Evolutionary conservation across 2,797 vertebrate species (phyloP).

Genomic region (Bradypodion pumilum): DNA sequence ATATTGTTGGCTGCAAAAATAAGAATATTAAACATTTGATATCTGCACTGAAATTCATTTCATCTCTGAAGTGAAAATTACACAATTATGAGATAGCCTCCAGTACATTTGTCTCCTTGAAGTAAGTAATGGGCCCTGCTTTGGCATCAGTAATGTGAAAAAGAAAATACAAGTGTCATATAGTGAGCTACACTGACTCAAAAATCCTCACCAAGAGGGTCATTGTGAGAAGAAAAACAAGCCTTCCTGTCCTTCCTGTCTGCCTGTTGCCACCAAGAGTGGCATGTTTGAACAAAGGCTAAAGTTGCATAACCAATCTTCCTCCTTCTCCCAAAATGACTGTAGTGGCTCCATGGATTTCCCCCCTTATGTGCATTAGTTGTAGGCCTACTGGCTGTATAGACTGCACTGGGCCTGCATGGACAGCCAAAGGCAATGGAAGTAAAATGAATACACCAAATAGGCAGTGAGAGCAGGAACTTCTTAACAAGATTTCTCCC

Average conservation of each 20-base stretch:
- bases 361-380: not conserved
- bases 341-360: not conserved
- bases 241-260: not conserved
- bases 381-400: not conserved
- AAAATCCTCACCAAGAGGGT: not conserved
- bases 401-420: too few species aligned
- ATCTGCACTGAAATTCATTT: not conserved
- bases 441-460: not conserved
- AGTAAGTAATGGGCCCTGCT: not conserved
- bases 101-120: not conserved
- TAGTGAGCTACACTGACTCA: not conserved
- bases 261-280: not conserved
- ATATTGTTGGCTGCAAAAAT: not conserved
- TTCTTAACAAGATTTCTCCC: not conserved
- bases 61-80: not conserved
- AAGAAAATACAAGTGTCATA: not conserved
- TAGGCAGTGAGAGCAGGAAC: not conserved
- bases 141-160: not conserved
- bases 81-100: not conserved
- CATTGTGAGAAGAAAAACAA: not conserved
- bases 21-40: not conserved
- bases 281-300: not conserved
- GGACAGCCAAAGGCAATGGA: not conserved
- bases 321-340: not conserved
- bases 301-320: not conserved